phyloP scores from a whole-genome alignment of 2,888 invertebrate species.

The Agonopterix arenella region DNA sequence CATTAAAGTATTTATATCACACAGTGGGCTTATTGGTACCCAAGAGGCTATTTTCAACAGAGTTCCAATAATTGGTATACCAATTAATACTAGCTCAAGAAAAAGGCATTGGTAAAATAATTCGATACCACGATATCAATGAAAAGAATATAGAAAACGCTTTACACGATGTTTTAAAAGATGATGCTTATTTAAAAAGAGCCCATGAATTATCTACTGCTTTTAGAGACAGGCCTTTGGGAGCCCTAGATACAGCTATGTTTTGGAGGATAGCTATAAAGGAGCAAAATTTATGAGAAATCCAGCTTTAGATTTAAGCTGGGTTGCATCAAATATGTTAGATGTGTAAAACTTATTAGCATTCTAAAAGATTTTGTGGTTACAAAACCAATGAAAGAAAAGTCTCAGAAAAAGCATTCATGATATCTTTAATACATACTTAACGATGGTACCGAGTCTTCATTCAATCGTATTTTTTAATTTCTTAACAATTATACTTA shows the following conservation, averaged over 20 bases:
- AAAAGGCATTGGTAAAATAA: conserved; percentile 55
- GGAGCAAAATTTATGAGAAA: conserved; percentile 71
- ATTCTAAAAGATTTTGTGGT: too few species aligned
- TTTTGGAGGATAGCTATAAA: conserved; percentile 77
- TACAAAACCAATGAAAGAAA: too few species aligned
- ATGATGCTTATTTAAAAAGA: conserved; percentile 44
- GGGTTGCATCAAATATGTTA: conserved; percentile 52
- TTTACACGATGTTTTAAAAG: conserved; percentile 51
- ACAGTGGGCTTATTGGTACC: conserved; percentile 80
- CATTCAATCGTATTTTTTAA: too few species aligned
- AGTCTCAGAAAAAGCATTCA: too few species aligned
- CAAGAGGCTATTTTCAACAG: conserved; percentile 78
- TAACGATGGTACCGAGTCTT: too few species aligned
- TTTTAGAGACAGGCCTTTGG: conserved; percentile 73
- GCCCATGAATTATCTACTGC: conserved; percentile 54
- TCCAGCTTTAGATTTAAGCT: conserved; percentile 58
- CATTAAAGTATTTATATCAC: conserved; percentile 78
- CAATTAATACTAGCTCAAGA: conserved; percentile 58
- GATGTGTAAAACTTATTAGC: conserved; percentile 43
- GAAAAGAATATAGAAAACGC: conserved; percentile 43
- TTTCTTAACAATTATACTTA: too few species aligned
- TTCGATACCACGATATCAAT: conserved; percentile 53
- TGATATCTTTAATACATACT: too few species aligned
- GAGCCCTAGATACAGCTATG: conserved; percentile 63
- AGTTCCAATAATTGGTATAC: conserved; percentile 74